Evolutionary conservation across 2,113 vertebrate genomes (phyloP).

Genomic region (Plecotus auritus): DNA sequence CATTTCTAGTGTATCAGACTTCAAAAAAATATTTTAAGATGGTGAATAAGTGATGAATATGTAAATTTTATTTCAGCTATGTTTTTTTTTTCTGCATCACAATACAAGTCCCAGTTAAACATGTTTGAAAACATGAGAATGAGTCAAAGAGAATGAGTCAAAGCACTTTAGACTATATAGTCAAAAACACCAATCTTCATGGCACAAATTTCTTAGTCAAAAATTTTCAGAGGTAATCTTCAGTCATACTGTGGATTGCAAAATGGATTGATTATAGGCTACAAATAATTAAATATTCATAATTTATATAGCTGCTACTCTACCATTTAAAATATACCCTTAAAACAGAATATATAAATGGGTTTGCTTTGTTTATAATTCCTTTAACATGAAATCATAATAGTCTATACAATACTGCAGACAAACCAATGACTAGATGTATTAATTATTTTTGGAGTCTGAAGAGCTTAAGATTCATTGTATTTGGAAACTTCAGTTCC

Average conservation of each 20-base stretch:
- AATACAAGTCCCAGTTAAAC: neutral
- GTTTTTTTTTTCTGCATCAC: neutral
- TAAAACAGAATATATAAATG: neutral
- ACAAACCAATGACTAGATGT: conserved; percentile 39
- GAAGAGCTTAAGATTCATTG: neutral
- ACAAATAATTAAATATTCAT: neutral
- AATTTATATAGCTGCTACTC: neutral
- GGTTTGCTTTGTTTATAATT: conserved; percentile 39
- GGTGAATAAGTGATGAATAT: neutral
- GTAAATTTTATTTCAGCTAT: neutral
- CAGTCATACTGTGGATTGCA: neutral
- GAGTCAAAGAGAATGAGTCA: neutral
- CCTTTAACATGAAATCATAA: conserved; percentile 49
- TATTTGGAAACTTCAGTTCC: neutral
- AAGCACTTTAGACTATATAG: neutral
- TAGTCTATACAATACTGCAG: conserved; percentile 44
- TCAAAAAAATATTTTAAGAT: neutral
- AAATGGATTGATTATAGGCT: neutral
- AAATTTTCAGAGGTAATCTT: neutral
- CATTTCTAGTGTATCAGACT: neutral
- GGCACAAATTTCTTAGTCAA: neutral
- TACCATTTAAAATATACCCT: neutral
- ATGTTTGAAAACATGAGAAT: neutral
- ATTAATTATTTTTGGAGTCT: conserved; percentile 27
- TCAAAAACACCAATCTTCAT: neutral